These are phyloP conservation scores for Uria aalge DNA, from an alignment of 2,113 vertebrate genomes.

Conservation along the genomic window DNA sequence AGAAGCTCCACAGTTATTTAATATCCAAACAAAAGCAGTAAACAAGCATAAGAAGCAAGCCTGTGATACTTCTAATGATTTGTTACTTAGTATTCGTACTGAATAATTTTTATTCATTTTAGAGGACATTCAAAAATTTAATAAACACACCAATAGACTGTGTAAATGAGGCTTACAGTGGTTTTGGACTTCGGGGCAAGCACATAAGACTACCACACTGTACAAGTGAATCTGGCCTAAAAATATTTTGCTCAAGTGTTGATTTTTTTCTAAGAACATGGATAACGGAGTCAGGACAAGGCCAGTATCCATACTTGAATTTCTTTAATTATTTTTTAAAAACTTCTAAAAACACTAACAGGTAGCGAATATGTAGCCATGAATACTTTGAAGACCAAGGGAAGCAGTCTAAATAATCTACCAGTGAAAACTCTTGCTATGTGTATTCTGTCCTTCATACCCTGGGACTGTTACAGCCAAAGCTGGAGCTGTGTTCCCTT, in stretches of 20 bases:
- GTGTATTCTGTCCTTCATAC: not conserved
- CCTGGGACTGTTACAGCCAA: not conserved
- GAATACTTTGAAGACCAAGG: not conserved
- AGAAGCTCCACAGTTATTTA: not conserved
- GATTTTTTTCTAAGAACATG: not conserved
- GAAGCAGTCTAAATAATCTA: not conserved
- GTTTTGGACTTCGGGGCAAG: not conserved
- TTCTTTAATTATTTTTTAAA: not conserved
- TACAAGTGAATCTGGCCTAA: not conserved
- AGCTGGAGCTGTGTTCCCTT: not conserved
- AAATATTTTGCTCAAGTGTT: not conserved
- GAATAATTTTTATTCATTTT: not conserved
- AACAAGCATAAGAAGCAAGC: not conserved
- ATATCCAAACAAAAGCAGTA: not conserved
- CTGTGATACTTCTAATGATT: not conserved
- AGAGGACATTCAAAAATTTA: not conserved
- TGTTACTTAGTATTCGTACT: not conserved
- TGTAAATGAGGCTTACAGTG: not conserved
- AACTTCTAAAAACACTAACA: not conserved
- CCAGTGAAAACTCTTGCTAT: not conserved
- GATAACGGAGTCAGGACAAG: not conserved
- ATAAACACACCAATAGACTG: not conserved
- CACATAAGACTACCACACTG: not conserved
- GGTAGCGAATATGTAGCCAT: not conserved
- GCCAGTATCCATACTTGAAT: too few species aligned